Conservation (phyloP, 2,797 vertebrate genomes). For the Ficedula albicollis region DNA sequence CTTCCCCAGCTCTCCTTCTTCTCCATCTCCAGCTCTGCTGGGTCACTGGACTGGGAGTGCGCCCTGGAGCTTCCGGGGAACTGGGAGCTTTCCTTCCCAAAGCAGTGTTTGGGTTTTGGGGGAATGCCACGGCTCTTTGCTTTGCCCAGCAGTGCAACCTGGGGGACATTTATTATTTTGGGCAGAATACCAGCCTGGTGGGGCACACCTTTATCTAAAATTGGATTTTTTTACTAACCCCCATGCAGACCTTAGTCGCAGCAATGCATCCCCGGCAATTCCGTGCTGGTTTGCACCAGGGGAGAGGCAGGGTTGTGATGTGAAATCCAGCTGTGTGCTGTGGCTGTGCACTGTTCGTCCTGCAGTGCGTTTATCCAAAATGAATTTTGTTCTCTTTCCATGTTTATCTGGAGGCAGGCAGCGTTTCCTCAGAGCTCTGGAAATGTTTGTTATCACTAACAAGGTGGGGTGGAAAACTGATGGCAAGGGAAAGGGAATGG, state of each 20-base stretch:
- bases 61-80: background rate
- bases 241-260: background rate
- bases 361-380: background rate
- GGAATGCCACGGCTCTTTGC: background rate
- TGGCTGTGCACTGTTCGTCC: background rate
- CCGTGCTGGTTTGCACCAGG: background rate
- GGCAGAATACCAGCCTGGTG: background rate
- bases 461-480: background rate
- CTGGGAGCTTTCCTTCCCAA: background rate
- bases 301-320: background rate
- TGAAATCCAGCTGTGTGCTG: background rate
- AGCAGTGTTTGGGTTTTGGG: background rate
- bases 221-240: background rate
- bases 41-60: background rate
- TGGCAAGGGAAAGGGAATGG: accelerated
- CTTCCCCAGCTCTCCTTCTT: background rate
- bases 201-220: background rate
- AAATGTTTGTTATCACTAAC: background rate
- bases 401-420: background rate
- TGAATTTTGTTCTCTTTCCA: background rate
- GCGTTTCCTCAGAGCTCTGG: background rate
- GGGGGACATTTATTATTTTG: background rate
- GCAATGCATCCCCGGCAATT: background rate
- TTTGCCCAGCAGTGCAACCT: background rate
- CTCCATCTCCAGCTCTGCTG: background rate